Evolutionary conservation across 30 jellyfish, hydroid and myxozoan species (phyloP).

Genomic region (Aurelia sp.): DNA sequence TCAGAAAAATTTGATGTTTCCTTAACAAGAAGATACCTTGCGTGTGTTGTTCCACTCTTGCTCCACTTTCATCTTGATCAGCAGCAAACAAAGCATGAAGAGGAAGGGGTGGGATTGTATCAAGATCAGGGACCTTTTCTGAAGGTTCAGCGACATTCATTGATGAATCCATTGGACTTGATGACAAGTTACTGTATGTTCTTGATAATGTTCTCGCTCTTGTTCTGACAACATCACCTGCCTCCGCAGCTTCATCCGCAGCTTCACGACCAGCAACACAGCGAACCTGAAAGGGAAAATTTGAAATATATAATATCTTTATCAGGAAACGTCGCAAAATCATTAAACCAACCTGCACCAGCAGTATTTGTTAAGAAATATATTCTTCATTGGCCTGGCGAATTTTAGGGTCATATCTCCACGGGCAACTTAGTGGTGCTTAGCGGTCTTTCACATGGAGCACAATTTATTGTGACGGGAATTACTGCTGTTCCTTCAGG

Average conservation of each 20-base stretch:
- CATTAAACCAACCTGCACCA: no score
- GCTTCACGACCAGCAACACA: conserved; percentile 97
- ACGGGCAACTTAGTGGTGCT: no score
- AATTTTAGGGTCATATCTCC: no score
- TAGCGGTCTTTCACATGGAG: no score
- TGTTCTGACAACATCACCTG: conserved; percentile 83
- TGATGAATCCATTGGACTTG: conserved; percentile 61
- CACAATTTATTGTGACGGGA: no score
- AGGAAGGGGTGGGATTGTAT: conserved; percentile 83
- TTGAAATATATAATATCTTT: not conserved
- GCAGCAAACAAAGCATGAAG: conserved; percentile 79
- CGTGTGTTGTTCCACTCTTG: conserved; percentile 5
- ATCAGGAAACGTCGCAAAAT: no score
- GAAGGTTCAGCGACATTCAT: conserved; percentile 13
- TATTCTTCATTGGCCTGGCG: no score
- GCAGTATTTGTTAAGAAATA: no score
- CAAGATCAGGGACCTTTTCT: conserved; percentile 64
- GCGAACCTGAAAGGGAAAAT: conserved; percentile 63
- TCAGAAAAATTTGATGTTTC: no score
- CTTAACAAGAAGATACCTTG: not conserved
- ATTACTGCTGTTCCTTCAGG: no score
- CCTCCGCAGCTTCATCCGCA: conserved; percentile 91
- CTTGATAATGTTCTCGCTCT: conserved; percentile 85
- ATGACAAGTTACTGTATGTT: conserved; percentile 77
- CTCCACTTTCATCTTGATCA: conserved; percentile 89